Conservation (phyloP, 2,113 vertebrate genomes). For the Aegotheles bennettii region DNA sequence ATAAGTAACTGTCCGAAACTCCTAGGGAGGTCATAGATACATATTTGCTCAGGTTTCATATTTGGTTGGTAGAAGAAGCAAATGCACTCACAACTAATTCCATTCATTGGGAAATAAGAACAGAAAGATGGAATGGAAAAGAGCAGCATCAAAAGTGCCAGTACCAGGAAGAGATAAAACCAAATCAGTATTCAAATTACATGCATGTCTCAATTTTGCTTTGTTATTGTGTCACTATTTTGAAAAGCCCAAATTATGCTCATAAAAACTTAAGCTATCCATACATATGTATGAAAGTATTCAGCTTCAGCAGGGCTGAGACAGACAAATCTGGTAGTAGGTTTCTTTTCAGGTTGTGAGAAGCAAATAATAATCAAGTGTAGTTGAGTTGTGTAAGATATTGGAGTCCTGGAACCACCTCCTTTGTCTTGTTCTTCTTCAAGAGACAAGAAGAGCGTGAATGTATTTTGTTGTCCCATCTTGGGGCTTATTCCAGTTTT, state of each 20-base stretch:
- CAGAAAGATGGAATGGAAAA: constrained; percentile 45
- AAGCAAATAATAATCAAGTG: constrained; percentile 62
- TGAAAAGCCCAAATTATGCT: constrained; percentile 81
- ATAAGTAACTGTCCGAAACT: neutral
- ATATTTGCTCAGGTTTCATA: neutral
- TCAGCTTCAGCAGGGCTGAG: constrained; percentile 47
- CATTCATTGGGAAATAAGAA: constrained; percentile 36
- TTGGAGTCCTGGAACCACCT: constrained; percentile 23
- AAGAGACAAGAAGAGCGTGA: neutral
- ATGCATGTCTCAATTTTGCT: constrained; percentile 73
- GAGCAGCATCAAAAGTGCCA: constrained; percentile 64
- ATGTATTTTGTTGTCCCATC: neutral
- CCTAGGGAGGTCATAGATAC: neutral
- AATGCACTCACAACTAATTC: neutral
- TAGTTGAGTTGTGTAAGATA: constrained; percentile 48
- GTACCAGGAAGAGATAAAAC: constrained; percentile 50
- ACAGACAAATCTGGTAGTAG: constrained; percentile 60
- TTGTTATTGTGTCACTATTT: constrained; percentile 78
- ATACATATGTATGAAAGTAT: constrained; percentile 76
- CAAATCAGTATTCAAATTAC: constrained; percentile 74
- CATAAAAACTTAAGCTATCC: constrained; percentile 74
- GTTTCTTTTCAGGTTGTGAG: constrained; percentile 52
- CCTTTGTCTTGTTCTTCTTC: neutral
- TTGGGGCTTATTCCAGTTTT: neutral
- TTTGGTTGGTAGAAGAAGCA: neutral